These are phyloP conservation scores for Yponomeuta evonymella DNA, from an alignment of 2,888 invertebrate genomes.

Conservation along the genomic window DNA sequence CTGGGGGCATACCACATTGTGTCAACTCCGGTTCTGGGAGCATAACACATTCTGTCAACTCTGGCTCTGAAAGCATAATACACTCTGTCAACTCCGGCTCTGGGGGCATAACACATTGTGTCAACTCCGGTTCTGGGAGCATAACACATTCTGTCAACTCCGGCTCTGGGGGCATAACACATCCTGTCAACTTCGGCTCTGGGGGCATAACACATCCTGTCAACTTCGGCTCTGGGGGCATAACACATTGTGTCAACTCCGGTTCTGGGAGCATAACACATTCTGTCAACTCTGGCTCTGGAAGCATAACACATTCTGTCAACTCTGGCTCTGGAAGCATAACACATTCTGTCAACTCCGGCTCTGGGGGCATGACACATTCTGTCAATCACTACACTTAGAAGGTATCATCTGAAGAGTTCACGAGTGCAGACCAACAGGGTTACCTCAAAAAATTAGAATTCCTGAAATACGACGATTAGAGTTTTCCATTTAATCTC, in stretches of 20 bases:
- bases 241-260: not conserved
- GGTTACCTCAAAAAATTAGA: not conserved
- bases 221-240: not conserved
- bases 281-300: not conserved
- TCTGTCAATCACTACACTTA: too few species aligned
- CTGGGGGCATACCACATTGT: not conserved
- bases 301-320: not conserved
- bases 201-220: too few species aligned
- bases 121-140: not conserved
- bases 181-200: not conserved
- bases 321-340: too few species aligned
- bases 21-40: not conserved
- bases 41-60: not conserved
- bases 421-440: not conserved
- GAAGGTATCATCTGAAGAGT: not conserved
- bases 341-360: too few species aligned
- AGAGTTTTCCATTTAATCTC: not conserved
- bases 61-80: not conserved
- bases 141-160: not conserved
- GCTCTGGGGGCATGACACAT: too few species aligned
- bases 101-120: not conserved
- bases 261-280: too few species aligned
- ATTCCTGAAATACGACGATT: not conserved
- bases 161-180: not conserved
- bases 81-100: not conserved